Conservation (phyloP, 2,888 invertebrate genomes). For the Stenodema calcarata region DNA sequence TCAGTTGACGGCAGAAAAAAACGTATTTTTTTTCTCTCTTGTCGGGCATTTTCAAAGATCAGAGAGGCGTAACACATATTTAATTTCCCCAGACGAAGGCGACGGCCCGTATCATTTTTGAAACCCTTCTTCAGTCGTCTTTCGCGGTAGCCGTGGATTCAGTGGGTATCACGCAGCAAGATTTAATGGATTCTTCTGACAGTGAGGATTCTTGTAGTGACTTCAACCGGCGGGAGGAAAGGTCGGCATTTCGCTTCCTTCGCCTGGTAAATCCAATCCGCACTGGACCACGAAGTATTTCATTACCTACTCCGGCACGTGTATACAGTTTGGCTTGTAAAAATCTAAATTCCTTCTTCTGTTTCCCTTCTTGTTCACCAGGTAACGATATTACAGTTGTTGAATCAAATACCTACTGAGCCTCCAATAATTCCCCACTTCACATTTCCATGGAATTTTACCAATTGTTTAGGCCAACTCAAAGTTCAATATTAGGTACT, state of each 20-base stretch:
- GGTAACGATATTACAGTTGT: too few species aligned
- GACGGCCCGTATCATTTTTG: conserved; percentile 9
- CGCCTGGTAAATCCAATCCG: neutral
- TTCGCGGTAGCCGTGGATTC: neutral
- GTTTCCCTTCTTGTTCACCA: too few species aligned
- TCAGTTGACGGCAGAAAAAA: too few species aligned
- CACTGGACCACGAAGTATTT: neutral
- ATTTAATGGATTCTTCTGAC: neutral
- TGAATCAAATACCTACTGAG: too few species aligned
- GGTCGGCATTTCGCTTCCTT: neutral
- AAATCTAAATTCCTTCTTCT: too few species aligned
- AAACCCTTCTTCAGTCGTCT: neutral
- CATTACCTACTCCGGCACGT: neutral
- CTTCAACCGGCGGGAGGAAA: neutral
- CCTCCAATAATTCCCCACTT: too few species aligned
- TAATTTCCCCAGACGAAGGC: neutral
- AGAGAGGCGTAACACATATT: conserved; percentile 6
- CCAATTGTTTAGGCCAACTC: too few species aligned
- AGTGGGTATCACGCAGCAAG: neutral
- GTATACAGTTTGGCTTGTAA: too few species aligned
- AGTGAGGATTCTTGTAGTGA: neutral
- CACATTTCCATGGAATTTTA: too few species aligned
- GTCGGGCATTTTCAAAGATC: neutral
- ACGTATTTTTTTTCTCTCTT: neutral
- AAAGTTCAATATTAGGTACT: too few species aligned